phyloP scores from a whole-genome alignment of 2,888 invertebrate species.

The Adelognathus sp. region DNA sequence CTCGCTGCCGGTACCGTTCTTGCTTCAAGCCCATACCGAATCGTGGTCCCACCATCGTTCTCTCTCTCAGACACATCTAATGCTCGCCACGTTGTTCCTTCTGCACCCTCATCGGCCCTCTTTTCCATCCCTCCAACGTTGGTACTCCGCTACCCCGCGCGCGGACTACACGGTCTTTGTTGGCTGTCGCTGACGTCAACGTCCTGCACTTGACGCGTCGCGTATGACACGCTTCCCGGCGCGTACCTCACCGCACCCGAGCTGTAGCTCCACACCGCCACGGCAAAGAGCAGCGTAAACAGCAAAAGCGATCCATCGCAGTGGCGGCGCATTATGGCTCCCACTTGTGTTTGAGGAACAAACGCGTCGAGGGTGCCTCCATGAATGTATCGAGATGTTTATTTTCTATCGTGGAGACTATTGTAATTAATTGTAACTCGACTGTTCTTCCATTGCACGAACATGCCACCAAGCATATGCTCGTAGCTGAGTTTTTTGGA shows the following conservation, averaged over 20 bases:
- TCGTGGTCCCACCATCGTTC: constrained; percentile 24
- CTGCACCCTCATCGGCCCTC: constrained; percentile 31
- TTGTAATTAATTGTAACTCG: background rate
- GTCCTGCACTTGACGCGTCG: constrained; percentile 69
- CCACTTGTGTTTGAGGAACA: background rate
- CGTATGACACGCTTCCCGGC: constrained; percentile 64
- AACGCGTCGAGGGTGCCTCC: background rate
- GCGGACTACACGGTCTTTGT: constrained; percentile 58
- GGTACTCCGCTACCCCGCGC: constrained; percentile 32
- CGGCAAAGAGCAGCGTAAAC: constrained; percentile 21
- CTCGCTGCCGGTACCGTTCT: constrained; percentile 3
- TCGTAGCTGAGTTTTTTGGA: too few relatives aligned
- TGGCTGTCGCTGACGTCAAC: constrained; percentile 70
- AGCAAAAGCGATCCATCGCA: constrained; percentile 20
- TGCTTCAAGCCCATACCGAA: background rate
- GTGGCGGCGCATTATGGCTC: background rate
- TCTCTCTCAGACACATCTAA: background rate
- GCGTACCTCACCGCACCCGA: constrained; percentile 55
- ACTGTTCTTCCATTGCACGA: background rate
- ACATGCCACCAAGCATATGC: background rate
- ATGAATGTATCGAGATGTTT: background rate
- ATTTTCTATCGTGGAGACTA: background rate
- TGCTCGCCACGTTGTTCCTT: background rate
- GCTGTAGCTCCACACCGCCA: constrained; percentile 32
- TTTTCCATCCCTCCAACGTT: constrained; percentile 53